Evolutionary conservation across 2,888 invertebrate genomes (phyloP).

Genomic region (Cecidostiba fungosa): DNA sequence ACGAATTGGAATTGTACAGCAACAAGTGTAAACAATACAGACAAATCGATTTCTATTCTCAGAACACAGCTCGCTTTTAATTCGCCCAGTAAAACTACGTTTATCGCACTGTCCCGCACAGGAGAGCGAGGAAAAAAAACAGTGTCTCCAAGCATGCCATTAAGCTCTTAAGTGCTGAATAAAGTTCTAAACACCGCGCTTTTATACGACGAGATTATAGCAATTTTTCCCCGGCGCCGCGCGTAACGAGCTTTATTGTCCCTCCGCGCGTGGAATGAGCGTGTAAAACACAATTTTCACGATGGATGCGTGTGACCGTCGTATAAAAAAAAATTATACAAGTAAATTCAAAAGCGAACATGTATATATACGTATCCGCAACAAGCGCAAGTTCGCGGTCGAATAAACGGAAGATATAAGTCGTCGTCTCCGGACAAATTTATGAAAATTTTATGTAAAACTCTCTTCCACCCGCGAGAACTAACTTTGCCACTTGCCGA

Average conservation of each 20-base stretch:
- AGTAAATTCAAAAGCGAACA: too few species aligned
- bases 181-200: conserved; percentile 42
- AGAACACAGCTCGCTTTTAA: too few species aligned
- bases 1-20: too few species aligned
- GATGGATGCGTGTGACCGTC: neutral
- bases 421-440: conserved; percentile 63
- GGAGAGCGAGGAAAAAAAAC: neutral
- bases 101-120: conserved; percentile 28
- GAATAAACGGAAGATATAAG: conserved; percentile 56
- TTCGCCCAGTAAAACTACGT: conserved; percentile 4
- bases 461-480: conserved; percentile 38
- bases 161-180: conserved; percentile 46
- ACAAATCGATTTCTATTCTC: too few species aligned
- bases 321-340: conserved; percentile 15
- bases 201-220: conserved; percentile 39
- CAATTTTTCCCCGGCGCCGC: conserved; percentile 37
- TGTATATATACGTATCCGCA: neutral
- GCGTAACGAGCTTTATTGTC: conserved; percentile 19
- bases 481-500: conserved; percentile 59
- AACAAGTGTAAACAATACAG: too few species aligned
- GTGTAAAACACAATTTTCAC: conserved; percentile 18
- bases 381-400: conserved; percentile 30
- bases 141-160: conserved; percentile 17
- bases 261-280: neutral
- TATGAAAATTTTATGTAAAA: conserved; percentile 66